phyloP scores from a whole-genome alignment of 2,888 invertebrate species.

The Drosophila formosana region DNA sequence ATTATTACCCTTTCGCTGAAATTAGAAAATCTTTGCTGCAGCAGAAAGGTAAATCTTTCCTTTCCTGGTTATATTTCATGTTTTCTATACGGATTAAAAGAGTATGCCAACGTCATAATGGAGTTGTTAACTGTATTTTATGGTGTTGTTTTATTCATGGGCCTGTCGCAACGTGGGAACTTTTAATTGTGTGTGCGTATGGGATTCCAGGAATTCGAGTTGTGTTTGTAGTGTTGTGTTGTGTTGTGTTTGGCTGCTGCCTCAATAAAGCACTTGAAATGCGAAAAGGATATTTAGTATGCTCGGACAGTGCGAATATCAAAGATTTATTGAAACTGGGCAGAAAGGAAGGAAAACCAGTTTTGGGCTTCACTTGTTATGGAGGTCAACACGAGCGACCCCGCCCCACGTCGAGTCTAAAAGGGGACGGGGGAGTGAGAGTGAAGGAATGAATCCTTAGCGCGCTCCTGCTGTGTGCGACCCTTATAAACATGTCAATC shows the following conservation, averaged over 20 bases:
- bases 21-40: no score
- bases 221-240: conserved; percentile 11
- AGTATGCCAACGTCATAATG: conserved; percentile 18
- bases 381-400: conserved; percentile 25
- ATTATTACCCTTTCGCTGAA: no score
- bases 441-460: conserved; percentile 15
- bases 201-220: conserved; percentile 62
- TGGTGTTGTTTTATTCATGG: conserved; percentile 72
- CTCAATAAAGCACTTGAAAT: conserved; percentile 59
- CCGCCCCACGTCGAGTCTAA: background rate
- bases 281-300: conserved; percentile 73
- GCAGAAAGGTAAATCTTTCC: background rate
- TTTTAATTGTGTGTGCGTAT: conserved; percentile 74
- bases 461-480: conserved; percentile 51
- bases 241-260: conserved; percentile 14
- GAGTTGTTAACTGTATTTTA: background rate
- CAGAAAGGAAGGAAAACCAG: conserved; percentile 30
- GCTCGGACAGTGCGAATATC: conserved; percentile 67
- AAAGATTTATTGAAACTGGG: conserved; percentile 67
- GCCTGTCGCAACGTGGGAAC: conserved; percentile 67
- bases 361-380: conserved; percentile 60
- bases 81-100: background rate
- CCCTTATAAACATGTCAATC: conserved; percentile 82
- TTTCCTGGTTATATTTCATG: background rate
- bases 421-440: background rate